A percentile compares a stretch with the other conserved stretches of the same genome.
Evolutionary conservation across 2,888 invertebrate genomes (phyloP).

Genomic region (Sipha maydis): DNA sequence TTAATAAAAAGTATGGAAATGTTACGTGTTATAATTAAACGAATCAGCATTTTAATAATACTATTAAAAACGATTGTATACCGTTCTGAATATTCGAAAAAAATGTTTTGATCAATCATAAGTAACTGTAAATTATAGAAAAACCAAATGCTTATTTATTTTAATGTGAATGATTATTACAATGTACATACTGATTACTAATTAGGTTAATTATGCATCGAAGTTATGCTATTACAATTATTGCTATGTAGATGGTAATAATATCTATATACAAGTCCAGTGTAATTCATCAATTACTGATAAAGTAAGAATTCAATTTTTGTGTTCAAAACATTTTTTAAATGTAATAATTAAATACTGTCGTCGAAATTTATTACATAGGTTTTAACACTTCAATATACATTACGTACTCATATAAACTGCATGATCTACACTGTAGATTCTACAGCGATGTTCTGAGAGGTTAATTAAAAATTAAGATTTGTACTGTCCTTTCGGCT

Average conservation of each 20-base stretch:
- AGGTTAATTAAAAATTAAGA: neutral
- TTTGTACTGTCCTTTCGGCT: too few species aligned
- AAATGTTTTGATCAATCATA: neutral
- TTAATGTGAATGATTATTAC: neutral
- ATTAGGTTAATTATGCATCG: neutral
- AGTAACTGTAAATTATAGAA: neutral
- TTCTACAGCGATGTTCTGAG: neutral
- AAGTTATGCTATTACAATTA: neutral
- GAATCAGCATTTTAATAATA: neutral
- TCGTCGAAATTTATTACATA: neutral
- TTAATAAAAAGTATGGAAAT: neutral
- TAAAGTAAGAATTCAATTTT: too few species aligned
- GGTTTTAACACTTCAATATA: neutral
- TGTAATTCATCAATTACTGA: too few species aligned
- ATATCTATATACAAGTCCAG: neutral
- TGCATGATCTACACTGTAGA: neutral
- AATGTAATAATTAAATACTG: neutral
- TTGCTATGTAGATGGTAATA: neutral
- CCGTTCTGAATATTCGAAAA: too few species aligned
- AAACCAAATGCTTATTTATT: neutral
- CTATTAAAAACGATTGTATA: neutral
- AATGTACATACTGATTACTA: neutral
- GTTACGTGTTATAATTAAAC: neutral
- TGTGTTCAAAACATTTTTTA: neutral
- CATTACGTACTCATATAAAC: neutral